Conservation (phyloP, 2,113 vertebrate genomes). For the Scomber colias region DNA sequence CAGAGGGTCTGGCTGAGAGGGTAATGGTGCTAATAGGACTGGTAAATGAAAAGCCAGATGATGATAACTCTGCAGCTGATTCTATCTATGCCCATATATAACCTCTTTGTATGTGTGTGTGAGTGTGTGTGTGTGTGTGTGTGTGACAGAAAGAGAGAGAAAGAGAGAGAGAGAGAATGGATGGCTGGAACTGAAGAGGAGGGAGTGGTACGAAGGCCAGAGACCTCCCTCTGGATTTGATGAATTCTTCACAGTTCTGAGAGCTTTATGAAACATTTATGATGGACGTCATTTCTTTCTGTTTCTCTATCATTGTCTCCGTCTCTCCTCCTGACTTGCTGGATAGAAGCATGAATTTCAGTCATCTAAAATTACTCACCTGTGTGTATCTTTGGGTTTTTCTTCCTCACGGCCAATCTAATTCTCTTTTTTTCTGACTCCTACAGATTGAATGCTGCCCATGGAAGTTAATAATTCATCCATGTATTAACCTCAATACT, state of each 20-base stretch:
- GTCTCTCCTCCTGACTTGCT: conserved; percentile 21
- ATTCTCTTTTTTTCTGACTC: conserved; percentile 14
- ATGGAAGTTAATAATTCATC: conserved; percentile 81
- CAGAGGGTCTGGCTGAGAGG: conserved; percentile 70
- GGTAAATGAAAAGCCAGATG: conserved; percentile 71
- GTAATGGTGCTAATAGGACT: conserved; percentile 71
- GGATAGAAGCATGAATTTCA: conserved; percentile 32
- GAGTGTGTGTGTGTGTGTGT: neutral
- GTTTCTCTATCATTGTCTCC: conserved; percentile 40
- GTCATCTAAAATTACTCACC: conserved; percentile 50
- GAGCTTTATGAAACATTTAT: conserved; percentile 80
- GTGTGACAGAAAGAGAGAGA: conserved; percentile 12
- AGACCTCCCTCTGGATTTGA: conserved; percentile 67
- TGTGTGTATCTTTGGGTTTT: conserved; percentile 34
- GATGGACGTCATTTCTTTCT: conserved; percentile 62
- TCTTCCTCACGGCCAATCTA: conserved; percentile 16
- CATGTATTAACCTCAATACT: conserved; percentile 80
- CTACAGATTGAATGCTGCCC: conserved; percentile 56
- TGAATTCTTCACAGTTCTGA: conserved; percentile 73
- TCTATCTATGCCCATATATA: conserved; percentile 45
- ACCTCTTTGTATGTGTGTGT: conserved; percentile 26
- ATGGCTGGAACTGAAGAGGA: conserved; percentile 32
- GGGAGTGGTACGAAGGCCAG: conserved; percentile 47
- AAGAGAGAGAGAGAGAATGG: conserved; percentile 29
- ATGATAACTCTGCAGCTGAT: conserved; percentile 55